Evolutionary conservation across 2,888 invertebrate species (phyloP).

Genomic region (Trissonchulus latispiculum): DNA sequence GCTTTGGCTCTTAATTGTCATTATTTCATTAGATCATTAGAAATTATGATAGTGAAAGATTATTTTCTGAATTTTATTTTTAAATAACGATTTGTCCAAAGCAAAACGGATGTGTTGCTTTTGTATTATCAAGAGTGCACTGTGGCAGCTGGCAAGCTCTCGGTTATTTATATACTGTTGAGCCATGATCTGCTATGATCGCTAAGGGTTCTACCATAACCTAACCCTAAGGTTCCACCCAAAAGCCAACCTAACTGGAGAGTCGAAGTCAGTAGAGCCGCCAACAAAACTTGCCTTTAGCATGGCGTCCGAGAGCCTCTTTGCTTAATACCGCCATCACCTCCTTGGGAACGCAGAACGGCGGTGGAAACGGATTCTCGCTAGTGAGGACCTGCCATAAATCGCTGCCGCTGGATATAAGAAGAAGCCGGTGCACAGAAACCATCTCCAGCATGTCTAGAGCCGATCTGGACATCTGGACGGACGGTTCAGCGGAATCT

Average conservation of each 20-base stretch:
- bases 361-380: background rate
- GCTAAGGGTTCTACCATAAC: too few species aligned
- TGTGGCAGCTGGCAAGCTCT: too few species aligned
- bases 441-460: background rate
- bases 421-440: background rate
- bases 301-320: background rate
- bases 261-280: background rate
- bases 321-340: background rate
- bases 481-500: background rate
- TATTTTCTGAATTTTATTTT: too few species aligned
- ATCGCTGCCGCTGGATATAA: background rate
- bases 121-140: too few species aligned
- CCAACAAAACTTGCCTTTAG: background rate
- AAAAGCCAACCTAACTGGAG: background rate
- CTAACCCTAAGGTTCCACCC: too few species aligned
- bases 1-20: too few species aligned
- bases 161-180: too few species aligned
- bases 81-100: too few species aligned
- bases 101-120: too few species aligned
- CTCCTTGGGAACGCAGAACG: background rate
- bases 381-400: background rate
- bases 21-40: too few species aligned
- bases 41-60: too few species aligned
- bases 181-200: too few species aligned
- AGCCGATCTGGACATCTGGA: background rate